Percentiles rank a stretch among this genome's conserved stretches.
Conservation (phyloP, 2,113 vertebrate genomes). For the Pipa parva region DNA sequence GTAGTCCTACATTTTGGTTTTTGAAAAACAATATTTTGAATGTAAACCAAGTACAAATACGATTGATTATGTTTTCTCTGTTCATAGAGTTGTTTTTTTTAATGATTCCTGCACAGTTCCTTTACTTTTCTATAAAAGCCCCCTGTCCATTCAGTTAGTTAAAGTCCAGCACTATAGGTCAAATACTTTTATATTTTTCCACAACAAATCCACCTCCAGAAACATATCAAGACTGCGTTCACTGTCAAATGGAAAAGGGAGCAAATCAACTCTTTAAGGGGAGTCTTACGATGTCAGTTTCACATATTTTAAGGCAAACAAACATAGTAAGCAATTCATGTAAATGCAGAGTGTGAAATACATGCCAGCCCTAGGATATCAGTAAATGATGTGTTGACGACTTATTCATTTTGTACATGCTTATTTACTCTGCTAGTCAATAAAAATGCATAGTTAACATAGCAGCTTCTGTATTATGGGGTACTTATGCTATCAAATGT, state of each 20-base stretch:
- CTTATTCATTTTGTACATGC: slow-evolving; percentile 52
- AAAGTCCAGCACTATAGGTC: background rate
- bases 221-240: slow-evolving; percentile 9
- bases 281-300: slow-evolving; percentile 36
- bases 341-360: slow-evolving; percentile 41
- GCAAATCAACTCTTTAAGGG: slow-evolving; percentile 40
- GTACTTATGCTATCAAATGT: slow-evolving; percentile 62
- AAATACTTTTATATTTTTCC: slow-evolving; percentile 4
- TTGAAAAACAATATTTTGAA: too few species aligned
- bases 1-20: too few species aligned
- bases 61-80: too few species aligned
- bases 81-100: too few species aligned
- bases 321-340: slow-evolving; percentile 16
- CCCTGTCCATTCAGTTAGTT: background rate
- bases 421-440: slow-evolving; percentile 63
- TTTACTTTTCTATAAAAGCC: background rate
- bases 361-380: slow-evolving; percentile 46
- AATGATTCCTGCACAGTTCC: too few species aligned
- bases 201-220: slow-evolving; percentile 21
- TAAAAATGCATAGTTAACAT: slow-evolving; percentile 59
- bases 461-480: slow-evolving; percentile 62
- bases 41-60: too few species aligned
- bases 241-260: slow-evolving; percentile 35
- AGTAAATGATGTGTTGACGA: slow-evolving; percentile 50
- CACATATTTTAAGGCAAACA: slow-evolving; percentile 44